phyloP scores from a whole-genome alignment of 2,888 invertebrate species.

The Drosophila ezoana region DNA sequence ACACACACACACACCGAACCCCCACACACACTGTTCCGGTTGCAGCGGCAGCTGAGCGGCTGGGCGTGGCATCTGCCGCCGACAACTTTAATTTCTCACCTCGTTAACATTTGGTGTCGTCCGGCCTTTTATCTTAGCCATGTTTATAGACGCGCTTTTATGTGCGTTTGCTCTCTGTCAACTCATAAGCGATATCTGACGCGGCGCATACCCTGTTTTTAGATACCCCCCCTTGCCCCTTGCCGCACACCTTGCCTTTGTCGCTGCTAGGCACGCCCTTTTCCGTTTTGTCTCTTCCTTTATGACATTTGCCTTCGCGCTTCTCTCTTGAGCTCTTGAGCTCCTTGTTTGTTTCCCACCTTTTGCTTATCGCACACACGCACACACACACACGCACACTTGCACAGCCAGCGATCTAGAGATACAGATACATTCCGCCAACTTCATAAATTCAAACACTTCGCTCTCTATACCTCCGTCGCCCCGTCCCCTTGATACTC shows the following conservation, averaged over 20 bases:
- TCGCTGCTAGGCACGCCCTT: constrained; percentile 44
- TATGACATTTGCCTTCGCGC: constrained; percentile 37
- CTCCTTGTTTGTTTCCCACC: constrained; percentile 65
- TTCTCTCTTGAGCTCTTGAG: constrained; percentile 8
- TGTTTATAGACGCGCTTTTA: constrained; percentile 51
- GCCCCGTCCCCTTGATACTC: background rate
- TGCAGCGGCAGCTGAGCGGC: constrained; percentile 14
- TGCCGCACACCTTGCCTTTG: background rate
- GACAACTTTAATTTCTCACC: constrained; percentile 54
- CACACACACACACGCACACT: constrained; percentile 15
- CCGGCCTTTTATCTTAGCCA: constrained; percentile 49
- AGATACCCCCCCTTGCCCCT: background rate
- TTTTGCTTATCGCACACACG: constrained; percentile 47
- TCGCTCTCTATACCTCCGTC: constrained; percentile 9
- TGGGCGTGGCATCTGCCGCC: constrained; percentile 17
- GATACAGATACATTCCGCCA: constrained; percentile 52
- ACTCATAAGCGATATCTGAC: constrained; percentile 49
- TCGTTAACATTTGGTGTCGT: constrained; percentile 35
- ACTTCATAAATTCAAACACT: constrained; percentile 68
- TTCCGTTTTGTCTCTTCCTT: constrained; percentile 51
- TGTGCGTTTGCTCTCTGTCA: constrained; percentile 61
- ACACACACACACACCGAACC: too few relatives aligned
- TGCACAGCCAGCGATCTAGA: constrained; percentile 33
- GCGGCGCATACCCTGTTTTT: background rate
- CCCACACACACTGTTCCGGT: constrained; percentile 43